Evolutionary conservation across 2,113 vertebrate species (phyloP).

Genomic region (Leucopternis melanops): DNA sequence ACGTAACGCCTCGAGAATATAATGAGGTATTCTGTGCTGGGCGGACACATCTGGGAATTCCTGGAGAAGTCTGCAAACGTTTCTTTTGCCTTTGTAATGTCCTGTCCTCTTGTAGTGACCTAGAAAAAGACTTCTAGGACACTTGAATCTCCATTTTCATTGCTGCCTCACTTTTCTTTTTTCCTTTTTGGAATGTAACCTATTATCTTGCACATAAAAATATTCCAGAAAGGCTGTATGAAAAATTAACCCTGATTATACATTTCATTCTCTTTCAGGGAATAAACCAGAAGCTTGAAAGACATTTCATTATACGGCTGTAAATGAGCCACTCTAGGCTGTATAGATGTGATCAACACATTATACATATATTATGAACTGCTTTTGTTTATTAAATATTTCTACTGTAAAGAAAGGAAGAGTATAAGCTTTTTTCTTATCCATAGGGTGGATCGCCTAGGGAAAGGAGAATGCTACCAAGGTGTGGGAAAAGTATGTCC

Average conservation of each 20-base stretch:
- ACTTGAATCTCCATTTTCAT: not conserved
- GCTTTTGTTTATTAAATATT: not conserved
- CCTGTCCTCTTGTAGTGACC: not conserved
- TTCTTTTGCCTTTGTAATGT: constrained; percentile 5
- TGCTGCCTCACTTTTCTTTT: not conserved
- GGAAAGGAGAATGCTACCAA: not conserved
- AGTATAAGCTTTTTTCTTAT: not conserved
- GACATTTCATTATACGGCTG: not conserved
- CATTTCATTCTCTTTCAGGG: constrained; percentile 7
- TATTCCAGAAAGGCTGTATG: not conserved
- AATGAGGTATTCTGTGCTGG: not conserved
- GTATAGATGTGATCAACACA: not conserved
- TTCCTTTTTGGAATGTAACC: not conserved
- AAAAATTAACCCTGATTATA: constrained; percentile 36
- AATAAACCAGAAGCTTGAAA: not conserved
- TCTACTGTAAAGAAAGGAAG: not conserved
- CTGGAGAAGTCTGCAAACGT: not conserved
- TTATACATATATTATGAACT: not conserved
- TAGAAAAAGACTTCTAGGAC: constrained; percentile 17
- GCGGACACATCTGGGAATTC: not conserved
- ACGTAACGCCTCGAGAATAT: not conserved
- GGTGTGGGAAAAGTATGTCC: not conserved
- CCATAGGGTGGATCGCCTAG: not conserved
- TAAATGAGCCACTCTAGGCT: not conserved
- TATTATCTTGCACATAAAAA: not conserved